Evolutionary conservation across 2,888 invertebrate species (phyloP).

Genomic region (Meliscaeva auricollis): DNA sequence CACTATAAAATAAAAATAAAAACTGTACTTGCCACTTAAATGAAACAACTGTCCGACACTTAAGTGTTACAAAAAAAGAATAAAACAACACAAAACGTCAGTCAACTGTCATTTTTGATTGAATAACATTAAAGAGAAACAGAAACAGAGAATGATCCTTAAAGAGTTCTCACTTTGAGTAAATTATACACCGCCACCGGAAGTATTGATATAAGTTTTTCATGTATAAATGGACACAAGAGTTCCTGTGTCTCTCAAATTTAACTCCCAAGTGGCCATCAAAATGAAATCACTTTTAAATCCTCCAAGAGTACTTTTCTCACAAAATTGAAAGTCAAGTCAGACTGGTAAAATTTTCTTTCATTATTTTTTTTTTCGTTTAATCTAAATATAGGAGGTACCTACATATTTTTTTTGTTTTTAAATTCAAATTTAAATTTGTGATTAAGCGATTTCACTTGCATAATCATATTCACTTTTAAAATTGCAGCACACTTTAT

Average conservation of each 20-base stretch:
- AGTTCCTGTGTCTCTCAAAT: neutral
- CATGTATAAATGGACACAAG: conserved; percentile 23
- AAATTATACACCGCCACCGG: conserved; percentile 39
- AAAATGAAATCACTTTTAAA: conserved; percentile 2
- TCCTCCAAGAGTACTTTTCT: neutral
- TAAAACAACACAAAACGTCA: conserved; percentile 34
- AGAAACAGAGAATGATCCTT: conserved; percentile 5
- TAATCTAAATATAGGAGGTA: conserved; percentile 11
- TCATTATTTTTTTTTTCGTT: neutral
- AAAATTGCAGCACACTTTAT: conserved; percentile 14
- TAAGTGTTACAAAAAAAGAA: conserved; percentile 23
- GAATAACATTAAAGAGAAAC: conserved; percentile 23
- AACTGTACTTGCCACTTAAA: conserved; percentile 38
- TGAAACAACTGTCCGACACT: conserved; percentile 54
- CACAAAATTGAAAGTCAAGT: conserved; percentile 33
- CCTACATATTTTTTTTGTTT: conserved; percentile 8
- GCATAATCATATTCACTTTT: conserved; percentile 66
- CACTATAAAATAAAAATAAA: neutral
- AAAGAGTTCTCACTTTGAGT: conserved; percentile 27
- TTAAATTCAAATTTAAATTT: conserved; percentile 34
- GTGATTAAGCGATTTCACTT: conserved; percentile 62
- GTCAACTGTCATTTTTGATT: conserved; percentile 69
- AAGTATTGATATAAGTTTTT: conserved; percentile 63
- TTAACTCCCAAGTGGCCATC: neutral
- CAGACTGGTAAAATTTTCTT: conserved; percentile 31